Percentiles rank a stretch among this genome's conserved stretches.
phyloP scores from a whole-genome alignment of 2,113 vertebrate genomes.

The Ramphastos sulfuratus region DNA sequence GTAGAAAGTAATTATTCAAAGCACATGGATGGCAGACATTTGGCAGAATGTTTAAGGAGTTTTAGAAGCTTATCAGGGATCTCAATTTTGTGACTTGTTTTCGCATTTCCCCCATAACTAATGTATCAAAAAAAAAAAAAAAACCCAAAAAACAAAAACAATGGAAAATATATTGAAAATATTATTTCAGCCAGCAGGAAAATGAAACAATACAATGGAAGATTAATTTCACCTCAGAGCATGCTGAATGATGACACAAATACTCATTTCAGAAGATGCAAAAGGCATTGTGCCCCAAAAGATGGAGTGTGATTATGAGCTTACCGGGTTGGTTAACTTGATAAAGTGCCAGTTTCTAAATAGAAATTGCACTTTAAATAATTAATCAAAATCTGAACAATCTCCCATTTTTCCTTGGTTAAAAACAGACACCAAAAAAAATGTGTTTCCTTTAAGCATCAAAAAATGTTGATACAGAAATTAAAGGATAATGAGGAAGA shows the following conservation, averaged over 20 bases:
- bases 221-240: slow-evolving; percentile 17
- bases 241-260: slow-evolving; percentile 7
- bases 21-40: background rate
- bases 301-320: slow-evolving; percentile 7
- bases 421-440: background rate
- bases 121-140: background rate
- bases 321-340: slow-evolving; percentile 56
- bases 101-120: background rate
- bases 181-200: slow-evolving; percentile 24
- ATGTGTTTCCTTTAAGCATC: background rate
- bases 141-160: background rate
- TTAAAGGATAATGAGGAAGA: background rate
- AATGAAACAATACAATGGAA: slow-evolving; percentile 22
- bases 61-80: slow-evolving; percentile 22
- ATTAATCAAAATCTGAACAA: slow-evolving; percentile 41
- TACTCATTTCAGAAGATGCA: slow-evolving; percentile 15
- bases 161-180: slow-evolving; percentile 5
- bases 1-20: background rate
- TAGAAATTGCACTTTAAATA: slow-evolving; percentile 35
- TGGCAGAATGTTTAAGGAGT: background rate
- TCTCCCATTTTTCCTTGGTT: background rate
- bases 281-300: slow-evolving; percentile 25
- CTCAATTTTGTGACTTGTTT: slow-evolving; percentile 18
- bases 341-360: slow-evolving; percentile 49
- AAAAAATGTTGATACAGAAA: background rate